These are phyloP conservation scores for Schizaphis graminum DNA, from an alignment of 2,888 invertebrate genomes.

Conservation along the genomic window DNA sequence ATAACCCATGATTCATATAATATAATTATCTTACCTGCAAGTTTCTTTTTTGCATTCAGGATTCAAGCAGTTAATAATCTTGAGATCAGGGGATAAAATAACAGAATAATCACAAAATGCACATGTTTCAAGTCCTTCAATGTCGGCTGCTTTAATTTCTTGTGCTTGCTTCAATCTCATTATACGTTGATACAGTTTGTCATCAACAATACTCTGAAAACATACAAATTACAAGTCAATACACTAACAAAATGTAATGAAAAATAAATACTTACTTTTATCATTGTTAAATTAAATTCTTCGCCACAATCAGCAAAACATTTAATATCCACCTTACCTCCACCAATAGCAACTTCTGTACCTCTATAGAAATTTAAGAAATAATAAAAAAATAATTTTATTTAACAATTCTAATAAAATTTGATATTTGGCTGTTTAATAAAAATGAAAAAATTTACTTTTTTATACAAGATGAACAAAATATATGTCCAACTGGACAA, in stretches of 20 bases:
- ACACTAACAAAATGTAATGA: background rate
- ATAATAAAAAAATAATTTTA: background rate
- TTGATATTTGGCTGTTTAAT: background rate
- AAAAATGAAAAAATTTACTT: slow-evolving; percentile 67
- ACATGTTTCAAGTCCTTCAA: slow-evolving; percentile 74
- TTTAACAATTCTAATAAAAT: background rate
- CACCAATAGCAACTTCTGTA: slow-evolving; percentile 71
- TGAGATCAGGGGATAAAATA: slow-evolving; percentile 72
- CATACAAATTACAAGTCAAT: slow-evolving; percentile 48
- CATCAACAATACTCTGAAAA: slow-evolving; percentile 72
- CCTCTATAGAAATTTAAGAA: slow-evolving; percentile 68
- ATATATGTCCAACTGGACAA: slow-evolving; percentile 72
- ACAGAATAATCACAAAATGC: slow-evolving; percentile 76
- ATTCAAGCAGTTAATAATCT: slow-evolving; percentile 74
- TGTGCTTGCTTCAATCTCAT: slow-evolving; percentile 73
- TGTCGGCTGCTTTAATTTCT: slow-evolving; percentile 74
- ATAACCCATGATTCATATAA: background rate
- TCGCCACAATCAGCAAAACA: slow-evolving; percentile 72
- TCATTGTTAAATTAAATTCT: slow-evolving; percentile 70
- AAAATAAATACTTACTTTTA: slow-evolving; percentile 69
- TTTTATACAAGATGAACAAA: slow-evolving; percentile 72
- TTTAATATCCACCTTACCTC: slow-evolving; percentile 71
- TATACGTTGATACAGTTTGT: slow-evolving; percentile 70
- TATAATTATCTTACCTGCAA: slow-evolving; percentile 71
- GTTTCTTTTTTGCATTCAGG: slow-evolving; percentile 75